Evolutionary conservation across 2,888 invertebrate species (phyloP), one percentile per base, ranked within the genome.

Genomic region (Linyphia triangularis): DNA sequence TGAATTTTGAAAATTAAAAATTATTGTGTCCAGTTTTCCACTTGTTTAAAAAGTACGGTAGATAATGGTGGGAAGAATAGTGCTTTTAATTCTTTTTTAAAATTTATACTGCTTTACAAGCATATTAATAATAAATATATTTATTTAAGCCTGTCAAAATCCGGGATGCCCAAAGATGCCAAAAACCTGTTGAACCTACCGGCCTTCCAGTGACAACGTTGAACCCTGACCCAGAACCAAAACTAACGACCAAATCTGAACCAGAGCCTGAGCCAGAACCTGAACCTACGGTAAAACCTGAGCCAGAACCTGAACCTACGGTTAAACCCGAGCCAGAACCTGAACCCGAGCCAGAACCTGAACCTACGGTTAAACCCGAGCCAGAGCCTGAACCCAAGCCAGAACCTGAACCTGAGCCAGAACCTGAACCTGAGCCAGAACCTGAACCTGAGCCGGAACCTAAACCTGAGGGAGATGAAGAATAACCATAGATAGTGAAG

Each of bases 391-490:
- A 51, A 30, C 37, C 85, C 26, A 40, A 63, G 7, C 59, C 65
- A 24, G 22, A 37, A 33, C 22, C 30, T 5, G 37, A 24, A 7
- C 30, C 43, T 9, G 67, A 67, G 10, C 67, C 28, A 7, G 51
- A 79, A 16, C 28, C 51, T 9, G 77, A 77, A 63, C 43, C 57
- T 0, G 81, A 81, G 10, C 33, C 69, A 0, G 69, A 67, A 33
- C 57, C 82, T 9, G 70, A 59, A 4, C 75, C 70, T 33, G 22
- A 65, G 30, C 37, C 85, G 6, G 63, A 63, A 24, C 33, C 65
- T 24, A 28, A 37, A 57, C 22, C 30, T 5, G 37, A 24, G 13
- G 16, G 33, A 2, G 81, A 81, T 3, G 16, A 40, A 1, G n/a
- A n/a, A n/a, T n/a, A n/a, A n/a, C n/a, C n/a, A n/a, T n/a, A n/a